Evolutionary conservation across 2,888 invertebrate species (phyloP).

Genomic region (Agrotis exclamationis): DNA sequence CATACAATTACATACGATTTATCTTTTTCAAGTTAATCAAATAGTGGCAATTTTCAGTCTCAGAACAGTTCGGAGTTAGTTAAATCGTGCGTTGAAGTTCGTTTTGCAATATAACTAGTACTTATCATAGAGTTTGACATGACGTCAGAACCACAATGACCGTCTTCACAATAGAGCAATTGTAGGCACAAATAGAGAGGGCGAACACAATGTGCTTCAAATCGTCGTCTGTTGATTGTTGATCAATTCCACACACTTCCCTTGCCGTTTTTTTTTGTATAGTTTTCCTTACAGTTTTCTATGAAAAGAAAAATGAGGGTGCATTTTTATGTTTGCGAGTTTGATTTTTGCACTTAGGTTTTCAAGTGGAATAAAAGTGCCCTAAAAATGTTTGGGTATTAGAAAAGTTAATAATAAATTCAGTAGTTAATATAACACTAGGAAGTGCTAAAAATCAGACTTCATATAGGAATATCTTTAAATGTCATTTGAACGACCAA

Average conservation of each 20-base stretch:
- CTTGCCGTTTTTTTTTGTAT: not conserved
- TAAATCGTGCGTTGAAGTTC: not conserved
- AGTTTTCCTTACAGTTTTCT: conserved; percentile 1
- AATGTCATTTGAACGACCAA: too few relatives aligned
- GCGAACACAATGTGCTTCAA: conserved; percentile 43
- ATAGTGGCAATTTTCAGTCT: not conserved
- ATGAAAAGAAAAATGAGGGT: not conserved
- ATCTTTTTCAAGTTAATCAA: too few relatives aligned
- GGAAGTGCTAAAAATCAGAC: too few relatives aligned
- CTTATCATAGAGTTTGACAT: conserved; percentile 27
- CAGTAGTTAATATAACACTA: too few relatives aligned
- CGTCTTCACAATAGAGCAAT: conserved; percentile 49
- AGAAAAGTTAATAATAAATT: too few relatives aligned
- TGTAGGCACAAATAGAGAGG: conserved; percentile 32
- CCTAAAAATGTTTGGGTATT: too few relatives aligned
- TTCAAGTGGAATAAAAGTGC: too few relatives aligned
- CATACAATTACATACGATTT: too few relatives aligned
- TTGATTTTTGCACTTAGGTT: too few relatives aligned
- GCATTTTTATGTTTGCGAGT: too few relatives aligned
- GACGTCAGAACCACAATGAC: conserved; percentile 38
- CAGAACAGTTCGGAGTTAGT: not conserved
- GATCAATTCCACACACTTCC: conserved; percentile 27
- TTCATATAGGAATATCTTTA: too few relatives aligned
- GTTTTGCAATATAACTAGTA: conserved; percentile 13
- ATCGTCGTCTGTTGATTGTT: conserved; percentile 28